phyloP scores from a whole-genome alignment of 2,888 invertebrate genomes.

The Tipula unca region DNA sequence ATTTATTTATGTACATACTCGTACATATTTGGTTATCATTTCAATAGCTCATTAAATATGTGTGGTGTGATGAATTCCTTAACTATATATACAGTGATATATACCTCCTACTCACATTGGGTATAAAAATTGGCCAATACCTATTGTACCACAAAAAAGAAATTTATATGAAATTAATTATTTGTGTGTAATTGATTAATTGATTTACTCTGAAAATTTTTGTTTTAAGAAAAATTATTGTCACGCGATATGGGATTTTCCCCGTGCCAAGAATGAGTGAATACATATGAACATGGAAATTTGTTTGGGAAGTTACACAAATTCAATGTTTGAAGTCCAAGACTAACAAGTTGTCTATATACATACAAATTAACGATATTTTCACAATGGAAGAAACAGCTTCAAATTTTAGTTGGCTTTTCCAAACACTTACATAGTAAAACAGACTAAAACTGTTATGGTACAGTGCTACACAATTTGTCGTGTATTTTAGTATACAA shows the following conservation, averaged over 20 bases:
- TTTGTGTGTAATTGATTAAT: background rate
- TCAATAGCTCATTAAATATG: background rate
- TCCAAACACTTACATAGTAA: too few species aligned
- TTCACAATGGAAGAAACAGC: too few species aligned
- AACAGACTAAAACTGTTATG: too few species aligned
- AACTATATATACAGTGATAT: background rate
- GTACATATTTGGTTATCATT: background rate
- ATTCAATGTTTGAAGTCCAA: background rate
- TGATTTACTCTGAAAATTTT: background rate
- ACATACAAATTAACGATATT: too few species aligned
- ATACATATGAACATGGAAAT: background rate
- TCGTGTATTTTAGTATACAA: too few species aligned
- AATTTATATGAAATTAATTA: background rate
- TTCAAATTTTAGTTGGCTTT: too few species aligned
- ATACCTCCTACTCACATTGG: too few species aligned
- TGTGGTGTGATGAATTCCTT: background rate
- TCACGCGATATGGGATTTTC: background rate
- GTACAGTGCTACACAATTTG: too few species aligned
- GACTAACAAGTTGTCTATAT: too few species aligned
- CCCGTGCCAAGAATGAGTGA: background rate
- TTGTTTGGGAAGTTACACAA: background rate
- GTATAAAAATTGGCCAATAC: too few species aligned
- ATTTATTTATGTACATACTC: too few species aligned
- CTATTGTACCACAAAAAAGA: background rate
- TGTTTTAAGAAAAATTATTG: background rate